Evolutionary conservation across 2,888 invertebrate species (phyloP).

Genomic region (Augiades crinisus): DNA sequence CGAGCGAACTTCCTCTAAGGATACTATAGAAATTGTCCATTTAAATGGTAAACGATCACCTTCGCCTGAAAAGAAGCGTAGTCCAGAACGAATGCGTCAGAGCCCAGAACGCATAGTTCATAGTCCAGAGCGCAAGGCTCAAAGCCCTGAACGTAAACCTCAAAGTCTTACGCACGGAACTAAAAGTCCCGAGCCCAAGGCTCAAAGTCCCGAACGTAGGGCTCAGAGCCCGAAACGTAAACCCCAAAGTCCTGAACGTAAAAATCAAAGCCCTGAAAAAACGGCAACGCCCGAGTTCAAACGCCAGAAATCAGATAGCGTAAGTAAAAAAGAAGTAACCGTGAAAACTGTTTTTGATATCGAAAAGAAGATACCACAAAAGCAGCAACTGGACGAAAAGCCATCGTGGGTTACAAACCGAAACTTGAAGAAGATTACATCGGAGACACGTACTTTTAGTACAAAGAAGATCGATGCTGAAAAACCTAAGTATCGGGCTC

Average conservation of each 20-base stretch:
- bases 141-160: slow-evolving; percentile 24
- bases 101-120: slow-evolving; percentile 24
- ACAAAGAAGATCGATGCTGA: slow-evolving; percentile 63
- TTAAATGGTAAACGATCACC: slow-evolving; percentile 59
- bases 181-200: slow-evolving; percentile 24
- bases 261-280: slow-evolving; percentile 39
- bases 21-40: slow-evolving; percentile 52
- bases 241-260: slow-evolving; percentile 18
- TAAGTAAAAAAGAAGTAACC: slow-evolving; percentile 52
- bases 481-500: slow-evolving; percentile 62
- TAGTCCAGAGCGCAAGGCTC: slow-evolving; percentile 24
- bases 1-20: slow-evolving; percentile 57
- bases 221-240: slow-evolving; percentile 22
- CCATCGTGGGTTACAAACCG: slow-evolving; percentile 84
- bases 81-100: slow-evolving; percentile 36
- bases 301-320: slow-evolving; percentile 44
- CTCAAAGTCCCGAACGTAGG: slow-evolving; percentile 34
- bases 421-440: slow-evolving; percentile 78
- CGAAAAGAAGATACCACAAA: slow-evolving; percentile 54
- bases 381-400: slow-evolving; percentile 72
- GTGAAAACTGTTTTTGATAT: slow-evolving; percentile 57
- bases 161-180: slow-evolving; percentile 30
- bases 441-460: slow-evolving; percentile 62
- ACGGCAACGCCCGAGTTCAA: slow-evolving; percentile 60
- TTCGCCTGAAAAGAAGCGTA: slow-evolving; percentile 52